Conservation (phyloP, 2,113 vertebrate genomes). For the Python bivittatus region DNA sequence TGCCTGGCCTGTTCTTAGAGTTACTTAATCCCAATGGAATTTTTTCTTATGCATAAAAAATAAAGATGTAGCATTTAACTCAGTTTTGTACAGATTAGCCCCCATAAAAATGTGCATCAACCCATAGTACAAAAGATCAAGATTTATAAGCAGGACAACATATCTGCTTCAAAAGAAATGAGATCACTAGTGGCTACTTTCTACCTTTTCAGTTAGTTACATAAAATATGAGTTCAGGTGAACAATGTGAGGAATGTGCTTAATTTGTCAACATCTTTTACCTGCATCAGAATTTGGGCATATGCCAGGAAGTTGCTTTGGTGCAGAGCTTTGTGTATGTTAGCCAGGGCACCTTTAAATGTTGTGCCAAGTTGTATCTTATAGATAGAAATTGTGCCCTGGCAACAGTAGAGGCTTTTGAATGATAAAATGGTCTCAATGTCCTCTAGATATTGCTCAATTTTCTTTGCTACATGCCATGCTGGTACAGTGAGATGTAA, state of each 20-base stretch:
- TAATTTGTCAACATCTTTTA: background rate
- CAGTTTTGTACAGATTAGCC: constrained; percentile 26
- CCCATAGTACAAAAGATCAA: background rate
- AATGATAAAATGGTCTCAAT: background rate
- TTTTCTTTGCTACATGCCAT: background rate
- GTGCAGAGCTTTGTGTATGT: background rate
- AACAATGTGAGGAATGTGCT: constrained; percentile 41
- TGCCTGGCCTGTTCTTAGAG: background rate
- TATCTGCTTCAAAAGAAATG: background rate
- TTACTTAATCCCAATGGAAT: constrained; percentile 35
- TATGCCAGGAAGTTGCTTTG: background rate
- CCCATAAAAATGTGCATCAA: constrained; percentile 9
- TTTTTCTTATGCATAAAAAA: constrained; percentile 48
- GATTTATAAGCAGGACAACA: background rate
- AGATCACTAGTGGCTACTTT: constrained; percentile 12
- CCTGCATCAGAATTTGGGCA: background rate
- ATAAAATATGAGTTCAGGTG: constrained; percentile 23
- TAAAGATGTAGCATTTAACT: constrained; percentile 54
- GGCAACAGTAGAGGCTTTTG: background rate
- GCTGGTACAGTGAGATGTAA: constrained; percentile 18
- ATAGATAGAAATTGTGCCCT: background rate
- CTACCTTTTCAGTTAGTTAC: constrained; percentile 29
- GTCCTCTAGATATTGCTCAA: background rate
- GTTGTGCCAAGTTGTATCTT: background rate
- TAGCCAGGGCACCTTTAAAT: background rate